phyloP scores from a whole-genome alignment of 2,113 vertebrate species.

The Halcyon senegalensis region DNA sequence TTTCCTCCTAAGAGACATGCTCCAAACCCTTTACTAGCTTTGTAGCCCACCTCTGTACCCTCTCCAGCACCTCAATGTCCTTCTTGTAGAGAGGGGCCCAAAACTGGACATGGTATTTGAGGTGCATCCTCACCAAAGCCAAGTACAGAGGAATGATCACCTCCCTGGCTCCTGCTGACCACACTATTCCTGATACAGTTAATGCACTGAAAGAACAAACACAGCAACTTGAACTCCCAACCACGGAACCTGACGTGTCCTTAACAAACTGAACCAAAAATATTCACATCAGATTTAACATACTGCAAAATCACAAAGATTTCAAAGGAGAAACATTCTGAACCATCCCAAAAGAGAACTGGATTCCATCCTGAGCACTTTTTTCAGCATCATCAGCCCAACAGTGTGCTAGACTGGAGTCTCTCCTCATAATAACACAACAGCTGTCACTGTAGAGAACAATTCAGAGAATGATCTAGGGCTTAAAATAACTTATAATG shows the following conservation, averaged over 20 bases:
- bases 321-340: neutral
- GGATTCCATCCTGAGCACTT: neutral
- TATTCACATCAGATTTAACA: neutral
- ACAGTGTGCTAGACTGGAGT: neutral
- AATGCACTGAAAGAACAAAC: neutral
- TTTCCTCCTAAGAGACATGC: too few species aligned
- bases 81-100: too few species aligned
- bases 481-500: neutral
- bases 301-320: neutral
- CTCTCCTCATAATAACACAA: neutral
- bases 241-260: neutral
- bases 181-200: neutral
- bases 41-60: too few species aligned
- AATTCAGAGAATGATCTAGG: slow-evolving; percentile 5
- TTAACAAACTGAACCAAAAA: neutral
- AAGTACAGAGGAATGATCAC: too few species aligned
- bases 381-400: neutral
- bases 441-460: slow-evolving; percentile 20
- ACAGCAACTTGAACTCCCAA: neutral
- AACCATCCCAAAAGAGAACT: neutral
- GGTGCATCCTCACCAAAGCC: too few species aligned
- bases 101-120: too few species aligned
- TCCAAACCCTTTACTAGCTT: too few species aligned
- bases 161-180: too few species aligned
- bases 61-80: too few species aligned